Evolutionary conservation across 2,888 invertebrate genomes (phyloP).

Genomic region (Oscheius sp.): DNA sequence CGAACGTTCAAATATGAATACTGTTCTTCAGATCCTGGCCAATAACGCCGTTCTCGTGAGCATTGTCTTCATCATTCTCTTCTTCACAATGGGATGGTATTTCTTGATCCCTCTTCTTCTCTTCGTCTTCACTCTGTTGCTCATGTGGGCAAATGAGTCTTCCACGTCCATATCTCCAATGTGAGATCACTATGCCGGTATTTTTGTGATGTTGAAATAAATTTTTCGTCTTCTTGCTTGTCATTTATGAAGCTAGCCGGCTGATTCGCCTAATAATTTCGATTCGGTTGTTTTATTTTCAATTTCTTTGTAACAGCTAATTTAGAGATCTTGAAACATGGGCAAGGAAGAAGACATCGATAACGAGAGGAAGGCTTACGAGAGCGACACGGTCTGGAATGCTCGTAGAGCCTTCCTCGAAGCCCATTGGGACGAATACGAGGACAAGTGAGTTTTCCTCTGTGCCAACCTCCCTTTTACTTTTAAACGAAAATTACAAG

Average conservation of each 20-base stretch:
- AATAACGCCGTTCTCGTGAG: conserved; percentile 9
- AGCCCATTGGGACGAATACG: conserved; percentile 52
- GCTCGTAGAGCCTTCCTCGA: conserved; percentile 51
- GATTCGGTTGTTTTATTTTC: background rate
- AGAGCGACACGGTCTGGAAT: conserved; percentile 53
- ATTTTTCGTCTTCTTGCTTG: background rate
- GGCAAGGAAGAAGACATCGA: conserved; percentile 41
- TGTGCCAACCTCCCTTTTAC: background rate
- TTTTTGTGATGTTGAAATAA: background rate
- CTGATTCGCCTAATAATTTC: background rate
- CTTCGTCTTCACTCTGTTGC: background rate
- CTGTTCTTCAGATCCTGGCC: conserved; percentile 13
- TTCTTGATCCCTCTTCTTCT: conserved; percentile 9
- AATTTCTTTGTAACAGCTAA: background rate
- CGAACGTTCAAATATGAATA: background rate
- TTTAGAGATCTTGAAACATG: conserved; percentile 1
- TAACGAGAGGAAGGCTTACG: conserved; percentile 49
- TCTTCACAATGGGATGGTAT: conserved; percentile 16
- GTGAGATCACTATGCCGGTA: background rate
- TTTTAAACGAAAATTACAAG: background rate
- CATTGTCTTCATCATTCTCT: background rate
- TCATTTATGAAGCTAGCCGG: background rate
- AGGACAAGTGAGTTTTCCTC: conserved; percentile 32
- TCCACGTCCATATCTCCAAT: background rate
- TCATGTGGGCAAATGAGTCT: background rate